Percentiles rank a stretch among this genome's conserved stretches.
These are phyloP conservation scores for Cacatua alba DNA, from an alignment of 2,113 vertebrate genomes.

Conservation along the genomic window DNA sequence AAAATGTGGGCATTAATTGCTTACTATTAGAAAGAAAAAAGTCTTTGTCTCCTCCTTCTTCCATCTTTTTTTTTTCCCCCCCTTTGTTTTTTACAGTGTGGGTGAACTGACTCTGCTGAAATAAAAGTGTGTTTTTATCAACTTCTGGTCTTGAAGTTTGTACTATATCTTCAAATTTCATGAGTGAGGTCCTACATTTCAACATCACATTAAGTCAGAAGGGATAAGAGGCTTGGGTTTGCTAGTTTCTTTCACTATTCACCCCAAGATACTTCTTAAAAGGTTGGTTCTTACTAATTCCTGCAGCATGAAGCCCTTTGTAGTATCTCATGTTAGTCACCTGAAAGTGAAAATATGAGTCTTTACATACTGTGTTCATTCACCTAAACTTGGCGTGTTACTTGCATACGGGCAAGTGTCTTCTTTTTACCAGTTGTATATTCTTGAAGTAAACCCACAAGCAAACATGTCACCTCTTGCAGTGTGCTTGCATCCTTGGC, in stretches of 20 bases:
- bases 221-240: neutral
- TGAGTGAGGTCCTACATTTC: neutral
- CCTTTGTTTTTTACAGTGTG: neutral
- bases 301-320: neutral
- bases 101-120: neutral
- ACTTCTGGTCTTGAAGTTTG: neutral
- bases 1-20: neutral
- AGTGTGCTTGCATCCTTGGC: neutral
- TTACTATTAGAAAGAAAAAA: neutral
- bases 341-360: neutral
- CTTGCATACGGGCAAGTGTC: neutral
- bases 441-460: neutral
- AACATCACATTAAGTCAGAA: neutral
- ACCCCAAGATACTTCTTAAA: neutral
- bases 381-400: neutral
- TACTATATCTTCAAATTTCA: neutral
- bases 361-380: neutral
- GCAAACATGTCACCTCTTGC: neutral
- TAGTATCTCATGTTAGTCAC: neutral
- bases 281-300: neutral
- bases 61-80: rapidly evolving
- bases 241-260: neutral
- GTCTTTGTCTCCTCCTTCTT: neutral
- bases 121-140: neutral
- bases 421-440: neutral